These are phyloP conservation scores for Hippopotamus amphibius DNA, from an alignment of 2,113 vertebrate species.

Conservation along the genomic window DNA sequence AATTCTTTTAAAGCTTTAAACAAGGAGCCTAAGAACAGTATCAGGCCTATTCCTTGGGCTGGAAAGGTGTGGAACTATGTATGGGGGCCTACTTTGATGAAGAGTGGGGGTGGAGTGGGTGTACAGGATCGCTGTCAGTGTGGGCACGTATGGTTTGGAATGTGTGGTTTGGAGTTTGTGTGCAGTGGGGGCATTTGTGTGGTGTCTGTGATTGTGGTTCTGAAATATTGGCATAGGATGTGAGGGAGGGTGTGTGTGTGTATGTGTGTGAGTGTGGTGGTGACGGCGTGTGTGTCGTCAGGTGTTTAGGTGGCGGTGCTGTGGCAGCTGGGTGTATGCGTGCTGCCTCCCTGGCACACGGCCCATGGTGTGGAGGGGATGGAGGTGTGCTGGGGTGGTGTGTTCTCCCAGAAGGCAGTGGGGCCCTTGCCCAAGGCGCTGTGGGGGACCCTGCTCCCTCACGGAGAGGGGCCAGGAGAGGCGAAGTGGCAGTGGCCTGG, in stretches of 20 bases:
- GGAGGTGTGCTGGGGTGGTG: neutral
- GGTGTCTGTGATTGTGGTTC: neutral
- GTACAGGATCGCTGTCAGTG: neutral
- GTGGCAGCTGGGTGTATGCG: neutral
- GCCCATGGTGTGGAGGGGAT: too few species aligned
- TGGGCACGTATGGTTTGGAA: neutral
- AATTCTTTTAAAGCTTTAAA: slow-evolving; percentile 24
- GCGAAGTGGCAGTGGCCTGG: neutral
- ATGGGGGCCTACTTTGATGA: neutral
- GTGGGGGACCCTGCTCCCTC: neutral
- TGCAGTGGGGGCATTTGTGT: neutral
- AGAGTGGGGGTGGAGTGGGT: neutral
- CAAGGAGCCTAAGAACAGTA: neutral
- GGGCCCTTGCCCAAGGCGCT: neutral
- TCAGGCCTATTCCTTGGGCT: neutral
- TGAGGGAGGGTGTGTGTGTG: neutral
- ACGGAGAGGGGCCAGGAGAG: neutral
- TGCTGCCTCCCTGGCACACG: accelerated
- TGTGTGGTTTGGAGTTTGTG: neutral
- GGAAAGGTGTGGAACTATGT: neutral
- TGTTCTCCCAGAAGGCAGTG: neutral
- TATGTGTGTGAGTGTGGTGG: neutral
- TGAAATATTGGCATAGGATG: neutral
- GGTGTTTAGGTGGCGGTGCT: accelerated
- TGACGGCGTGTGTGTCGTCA: neutral